A percentile compares a stretch with the other conserved stretches of the same genome.
Evolutionary conservation across 2,888 invertebrate genomes (phyloP).

Genomic region (Oeneis ivallda): DNA sequence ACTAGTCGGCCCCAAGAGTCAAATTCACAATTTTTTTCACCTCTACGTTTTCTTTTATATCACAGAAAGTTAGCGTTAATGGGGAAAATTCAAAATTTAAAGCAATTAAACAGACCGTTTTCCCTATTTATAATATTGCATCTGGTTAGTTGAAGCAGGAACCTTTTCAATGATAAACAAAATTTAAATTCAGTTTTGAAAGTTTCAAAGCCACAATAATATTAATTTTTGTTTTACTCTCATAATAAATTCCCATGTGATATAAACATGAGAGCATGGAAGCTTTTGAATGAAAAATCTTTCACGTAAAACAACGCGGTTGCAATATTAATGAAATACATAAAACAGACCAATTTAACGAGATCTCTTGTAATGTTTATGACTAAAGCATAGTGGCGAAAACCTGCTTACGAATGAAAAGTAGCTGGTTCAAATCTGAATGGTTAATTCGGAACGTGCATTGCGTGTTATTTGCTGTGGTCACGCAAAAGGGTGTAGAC

Average conservation of each 20-base stretch:
- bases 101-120: too few species aligned
- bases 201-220: not conserved
- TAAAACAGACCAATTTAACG: slow-evolving; percentile 20
- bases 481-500: slow-evolving; percentile 53
- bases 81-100: too few species aligned
- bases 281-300: slow-evolving; percentile 27
- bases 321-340: slow-evolving; percentile 17
- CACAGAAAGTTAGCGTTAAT: too few species aligned
- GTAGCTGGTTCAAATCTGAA: slow-evolving; percentile 41
- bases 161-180: not conserved
- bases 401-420: slow-evolving; percentile 7
- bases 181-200: not conserved
- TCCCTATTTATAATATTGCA: not conserved
- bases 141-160: not conserved
- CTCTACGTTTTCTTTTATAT: too few species aligned
- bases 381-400: not conserved
- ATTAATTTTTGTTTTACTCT: not conserved
- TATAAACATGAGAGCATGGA: not conserved
- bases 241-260: not conserved
- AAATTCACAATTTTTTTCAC: too few species aligned
- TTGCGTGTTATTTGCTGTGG: slow-evolving; percentile 50
- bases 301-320: slow-evolving; percentile 25
- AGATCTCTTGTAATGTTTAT: slow-evolving; percentile 14
- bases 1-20: too few species aligned
- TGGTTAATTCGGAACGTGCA: slow-evolving; percentile 49